Evolutionary conservation across 2,888 invertebrate species (phyloP), one percentile per base, ranked within the genome.

Genomic region (Vesta saturnalis): DNA sequence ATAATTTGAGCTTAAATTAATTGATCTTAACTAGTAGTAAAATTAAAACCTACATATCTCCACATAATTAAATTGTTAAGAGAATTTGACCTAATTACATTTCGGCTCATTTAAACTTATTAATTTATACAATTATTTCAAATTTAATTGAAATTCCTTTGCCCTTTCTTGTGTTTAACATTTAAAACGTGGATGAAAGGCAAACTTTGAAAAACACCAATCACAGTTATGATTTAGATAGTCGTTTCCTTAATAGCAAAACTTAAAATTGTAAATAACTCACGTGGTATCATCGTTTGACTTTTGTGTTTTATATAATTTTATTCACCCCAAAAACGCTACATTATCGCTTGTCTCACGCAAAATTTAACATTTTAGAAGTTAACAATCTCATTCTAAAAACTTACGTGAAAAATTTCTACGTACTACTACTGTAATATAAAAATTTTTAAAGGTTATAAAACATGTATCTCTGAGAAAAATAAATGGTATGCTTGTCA

Each of bases 301-400:
- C 39, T 39, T 39, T 39, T 39, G 39, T 39, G 39, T 39, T 39
- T 39, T 39, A n/a, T 10, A 39, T 39, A 39, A 39, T 39, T 39
- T 39, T 39, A 39, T 39, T 10, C 39, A 39, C 39, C 39, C 39
- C 39, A 39, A n/a, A 39, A 39, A 39, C 39, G 8, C n/a, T 39
- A 39, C n/a, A 39, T 39, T 39, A 39, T 39, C 39, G 39, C 39
- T n/a, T 39, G 39, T 39, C 39, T 39, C 39, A 39, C 39, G 39
- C 39, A n/a, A 39, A 39, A 39, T 39, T 39, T 39, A 12, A 2
- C 8, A n/a, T 39, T n/a, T n/a, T 1, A 8, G n/a, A 39, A 39
- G 12, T 39, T 39, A 39, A 39, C 39, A 30, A 30, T 30, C 30
- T 30, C 30, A 30, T 10, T 10, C 30, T 5, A 10, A 30, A 30